Percentiles rank a stretch among this genome's conserved stretches.
These are phyloP conservation scores for Stichodactyla helianthus DNA, from an alignment of 64 coral and sea anemone genomes.

Conservation along the genomic window DNA sequence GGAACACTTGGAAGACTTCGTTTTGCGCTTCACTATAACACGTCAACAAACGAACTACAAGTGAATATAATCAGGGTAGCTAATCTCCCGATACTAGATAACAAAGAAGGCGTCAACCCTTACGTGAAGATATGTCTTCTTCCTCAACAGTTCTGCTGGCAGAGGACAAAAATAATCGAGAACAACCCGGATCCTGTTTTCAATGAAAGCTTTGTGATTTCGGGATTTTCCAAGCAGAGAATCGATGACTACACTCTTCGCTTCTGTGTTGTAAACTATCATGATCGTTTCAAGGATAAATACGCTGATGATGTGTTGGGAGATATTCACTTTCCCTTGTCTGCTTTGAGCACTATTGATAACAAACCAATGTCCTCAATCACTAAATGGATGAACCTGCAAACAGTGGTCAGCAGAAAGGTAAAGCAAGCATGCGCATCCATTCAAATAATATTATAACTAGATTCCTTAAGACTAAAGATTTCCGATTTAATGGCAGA, in stretches of 20 bases:
- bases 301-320: constrained; percentile 95
- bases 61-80: constrained; percentile 79
- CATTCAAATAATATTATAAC: background rate
- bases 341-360: constrained; percentile 64
- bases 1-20: constrained; percentile 68
- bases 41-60: constrained; percentile 75
- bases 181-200: constrained; percentile 65
- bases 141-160: constrained; percentile 95
- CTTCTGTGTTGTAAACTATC: constrained; percentile 78
- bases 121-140: constrained; percentile 81
- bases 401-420: constrained; percentile 10
- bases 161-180: constrained; percentile 70
- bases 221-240: constrained; percentile 88
- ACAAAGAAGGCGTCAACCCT: constrained; percentile 62
- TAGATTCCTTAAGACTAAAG: background rate
- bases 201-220: constrained; percentile 95
- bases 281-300: constrained; percentile 62
- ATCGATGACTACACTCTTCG: constrained; percentile 76
- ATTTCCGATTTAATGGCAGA: background rate
- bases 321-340: constrained; percentile 78
- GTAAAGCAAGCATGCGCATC: background rate
- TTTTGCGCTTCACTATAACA: constrained; percentile 77
- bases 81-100: constrained; percentile 55
- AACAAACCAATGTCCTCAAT: constrained; percentile 72
- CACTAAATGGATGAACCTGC: constrained; percentile 76